Evolutionary conservation across 1,140 invertebrate species (phyloP), one percentile per base, ranked within the genome.

Genomic region (Brachionus plicatilis): DNA sequence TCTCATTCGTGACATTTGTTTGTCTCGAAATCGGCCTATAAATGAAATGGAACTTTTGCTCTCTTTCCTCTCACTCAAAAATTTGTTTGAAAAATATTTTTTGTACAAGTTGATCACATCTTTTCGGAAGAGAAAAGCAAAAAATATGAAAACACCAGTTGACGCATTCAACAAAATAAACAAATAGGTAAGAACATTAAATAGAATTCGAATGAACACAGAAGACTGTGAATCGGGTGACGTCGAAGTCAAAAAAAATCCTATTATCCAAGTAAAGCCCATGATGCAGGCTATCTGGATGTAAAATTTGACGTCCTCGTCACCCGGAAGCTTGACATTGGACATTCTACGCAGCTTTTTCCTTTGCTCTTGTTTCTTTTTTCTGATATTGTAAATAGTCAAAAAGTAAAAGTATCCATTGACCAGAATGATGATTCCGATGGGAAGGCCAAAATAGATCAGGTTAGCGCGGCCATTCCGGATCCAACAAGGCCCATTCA

Each of bases 291-390:
- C 88, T 85, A 93, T 88, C 12, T 92, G 88, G 41, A 92, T 86
- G 86, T 93, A 93, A 14, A 93, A 87, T 78, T 91, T 90, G 79
- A 91, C 90, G 86, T 91, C 89, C 53, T 88, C 86, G 37, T 88
- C 86, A 9, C 85, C 89, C 20, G 87, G 83, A 45, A 75, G 33
- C 17, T 72, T 75, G 2, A 68, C 60, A 29, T 27, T 53, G n/a
- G 45, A 53, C 20, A 72, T 47, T 24, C 68, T 7, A 12, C 83
- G 33, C 33, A 84, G 56, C 4, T 75, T 75, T 3, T 85, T 83
- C n/a, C 86, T 75, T 85, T 85, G 14, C 85, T 84, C 9, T 85
- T 84, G 68, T 85, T 86, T 17, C 84, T 85, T 17, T 91, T 90
- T 12, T 90, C 89, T 45, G 78, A 93, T 92, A 88, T 92, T 91